Evolutionary conservation across 92 coral and sea anemone species (phyloP), one percentile per base, ranked within the genome.

Genomic region (Umimayanthus kanabou): DNA sequence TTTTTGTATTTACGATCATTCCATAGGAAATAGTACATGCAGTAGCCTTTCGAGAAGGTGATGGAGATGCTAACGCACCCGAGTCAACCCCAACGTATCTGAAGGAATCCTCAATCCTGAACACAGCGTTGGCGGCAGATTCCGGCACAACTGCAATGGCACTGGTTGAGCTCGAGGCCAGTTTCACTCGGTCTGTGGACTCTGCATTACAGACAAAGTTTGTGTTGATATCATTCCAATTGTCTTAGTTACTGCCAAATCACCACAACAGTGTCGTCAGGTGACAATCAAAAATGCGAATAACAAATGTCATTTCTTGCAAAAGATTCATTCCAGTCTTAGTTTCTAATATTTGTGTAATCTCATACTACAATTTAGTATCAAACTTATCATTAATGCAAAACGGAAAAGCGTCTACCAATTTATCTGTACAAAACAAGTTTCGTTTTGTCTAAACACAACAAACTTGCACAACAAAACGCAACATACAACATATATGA

Each of bases 121-220:
- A 89, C 75, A 97, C 88, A 70, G 98, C 98, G 57, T 97, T 97
- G 10, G 99, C 98, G 15, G 99, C 99, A n/a, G 77, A 77, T 53
- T 94, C 97, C 37, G 93, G 96, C 3, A 97, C 98, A 16, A 73
- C 50, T 22, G 94, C 93, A 0, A 80, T 85, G 79, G 89, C 93
- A 55, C 90, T 91, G 83, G 92, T 37, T 7, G 94, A 87, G 18
- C 90, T 79, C 10, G 90, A 26, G 2, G 94, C 88, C 50, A 91
- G 73, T 80, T 84, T 85, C 3, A 92, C 95, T 43, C 91, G 80
- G 76, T 89, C 88, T 23, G 94, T 80, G 76, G 92, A 88, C 55
- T 77, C 92, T 89, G 81, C 69, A 77, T 80, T 81, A 61, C 26
- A 81, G 80, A 15, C 16, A 58, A 23, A 23, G 4, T 15, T 57